phyloP scores from a whole-genome alignment of 1,140 invertebrate species.

The Lucilia cuprina region DNA sequence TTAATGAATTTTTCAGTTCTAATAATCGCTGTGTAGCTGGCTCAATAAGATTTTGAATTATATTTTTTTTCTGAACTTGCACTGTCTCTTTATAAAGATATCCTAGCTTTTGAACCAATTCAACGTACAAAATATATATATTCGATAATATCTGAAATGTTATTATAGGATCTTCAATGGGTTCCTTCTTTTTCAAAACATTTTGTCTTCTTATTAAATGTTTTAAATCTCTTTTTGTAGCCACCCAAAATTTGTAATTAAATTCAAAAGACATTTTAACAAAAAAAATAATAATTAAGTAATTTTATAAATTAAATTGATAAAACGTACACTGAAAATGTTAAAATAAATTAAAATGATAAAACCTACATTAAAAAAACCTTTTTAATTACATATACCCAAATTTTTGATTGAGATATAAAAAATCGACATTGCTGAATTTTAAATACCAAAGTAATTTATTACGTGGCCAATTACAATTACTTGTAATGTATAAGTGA shows the following conservation, averaged over 20 bases:
- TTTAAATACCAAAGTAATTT: too few species aligned
- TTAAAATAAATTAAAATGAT: too few species aligned
- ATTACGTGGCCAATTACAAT: too few species aligned
- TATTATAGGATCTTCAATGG: conserved; percentile 29
- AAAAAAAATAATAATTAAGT: not conserved
- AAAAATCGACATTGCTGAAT: too few species aligned
- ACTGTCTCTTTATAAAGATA: conserved; percentile 69
- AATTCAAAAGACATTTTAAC: conserved; percentile 38
- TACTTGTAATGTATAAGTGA: too few species aligned
- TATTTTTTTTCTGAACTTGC: conserved; percentile 70
- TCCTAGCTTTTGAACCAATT: conserved; percentile 52
- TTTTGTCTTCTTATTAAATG: conserved; percentile 38
- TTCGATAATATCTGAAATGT: conserved; percentile 47
- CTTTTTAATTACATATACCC: too few species aligned
- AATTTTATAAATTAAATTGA: too few species aligned
- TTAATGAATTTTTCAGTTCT: conserved; percentile 62
- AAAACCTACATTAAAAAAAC: too few species aligned
- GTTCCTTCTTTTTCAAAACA: conserved; percentile 36
- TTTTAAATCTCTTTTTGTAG: conserved; percentile 37
- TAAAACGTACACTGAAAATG: too few species aligned
- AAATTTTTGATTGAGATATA: too few species aligned
- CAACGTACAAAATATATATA: conserved; percentile 54
- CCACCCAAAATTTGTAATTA: conserved; percentile 44
- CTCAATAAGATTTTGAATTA: conserved; percentile 67
- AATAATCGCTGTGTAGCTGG: conserved; percentile 51